Evolutionary conservation across 2,888 invertebrate genomes (phyloP).

Genomic region (Cerastoderma edule): DNA sequence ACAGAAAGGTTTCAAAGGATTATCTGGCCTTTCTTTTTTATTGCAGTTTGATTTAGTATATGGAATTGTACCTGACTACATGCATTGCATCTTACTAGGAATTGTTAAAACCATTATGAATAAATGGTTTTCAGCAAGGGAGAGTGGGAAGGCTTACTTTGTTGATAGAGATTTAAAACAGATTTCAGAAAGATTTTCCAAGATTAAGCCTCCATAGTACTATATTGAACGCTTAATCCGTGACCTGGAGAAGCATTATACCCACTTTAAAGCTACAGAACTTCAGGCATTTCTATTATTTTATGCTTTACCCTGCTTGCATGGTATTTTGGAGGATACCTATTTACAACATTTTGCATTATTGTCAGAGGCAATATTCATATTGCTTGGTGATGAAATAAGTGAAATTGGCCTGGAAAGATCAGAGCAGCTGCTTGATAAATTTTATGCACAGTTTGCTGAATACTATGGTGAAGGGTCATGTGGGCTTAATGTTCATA

Average conservation of each 20-base stretch:
- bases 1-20: conserved; percentile 37
- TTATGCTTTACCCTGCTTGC: conserved; percentile 53
- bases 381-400: conserved; percentile 57
- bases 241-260: conserved; percentile 57
- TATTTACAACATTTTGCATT: conserved; percentile 47
- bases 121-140: conserved; percentile 45
- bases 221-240: conserved; percentile 56
- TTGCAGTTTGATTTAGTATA: conserved; percentile 33
- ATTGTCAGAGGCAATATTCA: conserved; percentile 52
- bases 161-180: conserved; percentile 46
- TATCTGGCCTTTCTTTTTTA: conserved; percentile 31
- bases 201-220: conserved; percentile 44
- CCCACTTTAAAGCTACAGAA: conserved; percentile 61
- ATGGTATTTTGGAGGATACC: conserved; percentile 40
- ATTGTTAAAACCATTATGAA: conserved; percentile 39
- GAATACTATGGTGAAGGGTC: conserved; percentile 39
- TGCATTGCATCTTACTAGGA: conserved; percentile 45
- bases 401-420: conserved; percentile 29
- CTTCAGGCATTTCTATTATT: conserved; percentile 57
- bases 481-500: not conserved
- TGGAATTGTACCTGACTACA: conserved; percentile 52
- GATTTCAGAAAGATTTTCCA: conserved; percentile 27
- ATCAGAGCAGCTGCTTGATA: conserved; percentile 33
- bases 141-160: conserved; percentile 36
- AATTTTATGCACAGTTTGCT: conserved; percentile 46